These are phyloP conservation scores for Muntiacus reevesi DNA, from an alignment of 2,113 vertebrate species.

Conservation along the genomic window DNA sequence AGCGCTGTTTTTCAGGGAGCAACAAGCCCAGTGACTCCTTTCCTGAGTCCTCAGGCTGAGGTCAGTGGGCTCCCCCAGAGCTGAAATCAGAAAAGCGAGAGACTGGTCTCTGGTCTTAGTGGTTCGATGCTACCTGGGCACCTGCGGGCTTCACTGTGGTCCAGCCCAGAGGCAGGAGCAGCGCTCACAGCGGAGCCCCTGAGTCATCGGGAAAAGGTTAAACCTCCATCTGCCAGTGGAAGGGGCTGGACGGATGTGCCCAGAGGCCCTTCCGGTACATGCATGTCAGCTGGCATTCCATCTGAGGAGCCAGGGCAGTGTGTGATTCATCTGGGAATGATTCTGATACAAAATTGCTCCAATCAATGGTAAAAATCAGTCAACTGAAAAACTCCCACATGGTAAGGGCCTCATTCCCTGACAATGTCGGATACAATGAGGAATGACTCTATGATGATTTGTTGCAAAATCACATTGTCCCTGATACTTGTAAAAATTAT, in stretches of 20 bases:
- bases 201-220: not conserved
- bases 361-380: not conserved
- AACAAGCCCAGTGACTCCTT: not conserved
- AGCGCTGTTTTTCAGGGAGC: rapidly evolving
- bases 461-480: not conserved
- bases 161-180: not conserved
- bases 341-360: constrained; percentile 33
- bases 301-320: not conserved
- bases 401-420: not conserved
- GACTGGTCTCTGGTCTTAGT: not conserved
- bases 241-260: not conserved
- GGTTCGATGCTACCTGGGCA: not conserved
- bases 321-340: constrained; percentile 4
- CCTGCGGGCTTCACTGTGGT: not conserved
- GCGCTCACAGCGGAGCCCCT: not conserved
- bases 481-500: not conserved
- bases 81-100: not conserved
- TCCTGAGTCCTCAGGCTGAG: not conserved
- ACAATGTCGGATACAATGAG: not conserved
- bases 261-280: not conserved
- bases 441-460: not conserved
- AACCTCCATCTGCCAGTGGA: not conserved
- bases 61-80: not conserved
- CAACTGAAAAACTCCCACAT: constrained; percentile 30
- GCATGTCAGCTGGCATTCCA: constrained; percentile 10